Conservation (phyloP, 2,888 invertebrate genomes). For the Hoplodrina ambigua region DNA sequence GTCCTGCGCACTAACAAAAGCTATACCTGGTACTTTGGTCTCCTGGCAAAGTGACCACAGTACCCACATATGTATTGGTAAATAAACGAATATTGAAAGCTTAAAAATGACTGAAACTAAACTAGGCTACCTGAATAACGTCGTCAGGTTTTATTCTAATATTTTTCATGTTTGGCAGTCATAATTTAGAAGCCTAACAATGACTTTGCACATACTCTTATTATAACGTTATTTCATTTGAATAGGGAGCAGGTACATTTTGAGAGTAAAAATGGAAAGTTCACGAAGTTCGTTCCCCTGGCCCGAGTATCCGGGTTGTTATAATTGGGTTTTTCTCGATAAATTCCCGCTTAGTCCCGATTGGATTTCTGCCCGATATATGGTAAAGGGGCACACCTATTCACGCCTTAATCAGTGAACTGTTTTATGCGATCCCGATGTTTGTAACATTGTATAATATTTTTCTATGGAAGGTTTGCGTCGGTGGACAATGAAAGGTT, state of each 20-base stretch:
- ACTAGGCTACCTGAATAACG: constrained; percentile 5
- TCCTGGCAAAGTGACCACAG: too few relatives aligned
- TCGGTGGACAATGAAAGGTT: constrained; percentile 4
- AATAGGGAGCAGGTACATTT: neutral
- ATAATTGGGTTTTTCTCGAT: constrained; percentile 43
- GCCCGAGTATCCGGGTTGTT: constrained; percentile 3
- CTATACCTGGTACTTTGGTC: too few relatives aligned
- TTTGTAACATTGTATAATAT: constrained; percentile 21
- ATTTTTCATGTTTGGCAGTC: neutral
- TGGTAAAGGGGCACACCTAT: constrained; percentile 22
- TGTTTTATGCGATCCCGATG: neutral
- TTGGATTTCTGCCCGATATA: constrained; percentile 29
- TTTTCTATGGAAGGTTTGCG: constrained; percentile 1
- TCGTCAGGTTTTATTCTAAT: neutral
- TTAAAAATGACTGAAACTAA: neutral
- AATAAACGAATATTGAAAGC: neutral
- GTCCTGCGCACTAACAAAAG: too few relatives aligned
- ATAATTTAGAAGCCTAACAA: neutral
- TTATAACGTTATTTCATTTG: neutral
- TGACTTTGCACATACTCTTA: too few relatives aligned
- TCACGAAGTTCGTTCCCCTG: constrained; percentile 21
- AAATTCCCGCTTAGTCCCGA: constrained; percentile 30
- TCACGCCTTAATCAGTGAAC: constrained; percentile 14
- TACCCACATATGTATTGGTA: too few relatives aligned
- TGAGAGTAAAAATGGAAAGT: constrained; percentile 16